A percentile compares a stretch with the other conserved stretches of the same genome.
These are phyloP conservation scores for Aromia moschata DNA, from an alignment of 2,888 invertebrate species.

Conservation along the genomic window DNA sequence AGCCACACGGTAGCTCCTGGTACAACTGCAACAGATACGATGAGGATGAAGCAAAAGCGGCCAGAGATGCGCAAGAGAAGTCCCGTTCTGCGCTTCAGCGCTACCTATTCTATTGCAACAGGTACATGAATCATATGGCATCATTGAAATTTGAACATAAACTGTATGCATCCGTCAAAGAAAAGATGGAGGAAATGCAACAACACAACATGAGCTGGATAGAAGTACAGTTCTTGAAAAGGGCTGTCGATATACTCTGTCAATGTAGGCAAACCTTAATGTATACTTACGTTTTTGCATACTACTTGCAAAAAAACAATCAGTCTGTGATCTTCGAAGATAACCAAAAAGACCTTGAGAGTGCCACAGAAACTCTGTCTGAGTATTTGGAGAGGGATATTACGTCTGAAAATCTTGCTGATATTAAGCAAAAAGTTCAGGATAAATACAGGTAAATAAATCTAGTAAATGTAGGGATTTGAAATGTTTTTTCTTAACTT, in stretches of 20 bases:
- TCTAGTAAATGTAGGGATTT: too few relatives aligned
- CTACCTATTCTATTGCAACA: slow-evolving; percentile 98
- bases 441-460: slow-evolving; percentile 89
- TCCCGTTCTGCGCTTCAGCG: slow-evolving; percentile 94
- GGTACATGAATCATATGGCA: slow-evolving; percentile 99
- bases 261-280: slow-evolving; percentile 97
- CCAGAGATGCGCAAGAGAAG: slow-evolving; percentile 94
- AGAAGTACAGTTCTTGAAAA: slow-evolving; percentile 98
- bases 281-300: slow-evolving; percentile 99
- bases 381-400: slow-evolving; percentile 98
- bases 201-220: slow-evolving; percentile 99
- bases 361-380: slow-evolving; percentile 95
- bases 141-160: slow-evolving; percentile 97
- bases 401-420: slow-evolving; percentile 94
- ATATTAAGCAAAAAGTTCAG: slow-evolving; percentile 98
- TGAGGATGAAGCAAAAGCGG: slow-evolving; percentile 95
- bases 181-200: slow-evolving; percentile 99
- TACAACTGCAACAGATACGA: slow-evolving; percentile 97
- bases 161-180: slow-evolving; percentile 93
- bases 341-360: slow-evolving; percentile 97
- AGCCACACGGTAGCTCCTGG: slow-evolving; percentile 98
- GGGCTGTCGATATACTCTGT: slow-evolving; percentile 96
- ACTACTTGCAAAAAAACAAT: slow-evolving; percentile 97
- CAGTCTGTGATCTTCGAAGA: slow-evolving; percentile 99
- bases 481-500: too few relatives aligned